These are phyloP conservation scores for Synaphobranchus kaupii DNA, from an alignment of 2,797 vertebrate genomes.

Conservation along the genomic window DNA sequence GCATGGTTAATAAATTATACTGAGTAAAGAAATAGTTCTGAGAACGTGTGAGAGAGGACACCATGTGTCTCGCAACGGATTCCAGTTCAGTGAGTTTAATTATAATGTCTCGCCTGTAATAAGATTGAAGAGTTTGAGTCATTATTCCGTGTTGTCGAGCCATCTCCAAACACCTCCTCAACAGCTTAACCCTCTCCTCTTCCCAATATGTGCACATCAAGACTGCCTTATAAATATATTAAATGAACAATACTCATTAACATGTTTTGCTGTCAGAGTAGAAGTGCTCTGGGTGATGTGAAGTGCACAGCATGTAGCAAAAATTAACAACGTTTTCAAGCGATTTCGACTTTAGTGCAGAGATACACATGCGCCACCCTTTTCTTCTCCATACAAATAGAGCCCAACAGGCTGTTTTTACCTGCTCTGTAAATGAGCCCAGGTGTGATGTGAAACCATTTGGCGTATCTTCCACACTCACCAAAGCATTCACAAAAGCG, in stretches of 20 bases:
- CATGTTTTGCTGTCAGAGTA: not conserved
- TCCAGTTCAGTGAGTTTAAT: slow-evolving; percentile 30
- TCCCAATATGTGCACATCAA: not conserved
- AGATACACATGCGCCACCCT: not conserved
- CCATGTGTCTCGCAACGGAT: not conserved
- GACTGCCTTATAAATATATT: not conserved
- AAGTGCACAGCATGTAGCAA: not conserved
- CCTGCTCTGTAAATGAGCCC: not conserved
- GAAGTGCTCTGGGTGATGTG: not conserved
- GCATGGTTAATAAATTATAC: not conserved
- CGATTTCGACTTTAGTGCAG: not conserved
- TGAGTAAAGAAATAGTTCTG: not conserved
- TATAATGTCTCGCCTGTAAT: not conserved
- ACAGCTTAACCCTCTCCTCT: not conserved
- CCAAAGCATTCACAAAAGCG: not conserved
- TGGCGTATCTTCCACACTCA: not conserved
- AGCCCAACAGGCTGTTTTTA: not conserved
- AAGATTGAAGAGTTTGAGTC: not conserved
- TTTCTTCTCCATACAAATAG: not conserved
- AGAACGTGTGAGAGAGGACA: not conserved
- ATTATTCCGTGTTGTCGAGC: not conserved
- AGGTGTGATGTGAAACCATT: not conserved
- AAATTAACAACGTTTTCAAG: not conserved
- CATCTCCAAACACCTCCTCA: not conserved
- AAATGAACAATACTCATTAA: not conserved